A percentile compares a stretch with the other conserved stretches of the same genome.
Conservation (phyloP, 2,113 vertebrate genomes). For the Bagarius yarrelli region DNA sequence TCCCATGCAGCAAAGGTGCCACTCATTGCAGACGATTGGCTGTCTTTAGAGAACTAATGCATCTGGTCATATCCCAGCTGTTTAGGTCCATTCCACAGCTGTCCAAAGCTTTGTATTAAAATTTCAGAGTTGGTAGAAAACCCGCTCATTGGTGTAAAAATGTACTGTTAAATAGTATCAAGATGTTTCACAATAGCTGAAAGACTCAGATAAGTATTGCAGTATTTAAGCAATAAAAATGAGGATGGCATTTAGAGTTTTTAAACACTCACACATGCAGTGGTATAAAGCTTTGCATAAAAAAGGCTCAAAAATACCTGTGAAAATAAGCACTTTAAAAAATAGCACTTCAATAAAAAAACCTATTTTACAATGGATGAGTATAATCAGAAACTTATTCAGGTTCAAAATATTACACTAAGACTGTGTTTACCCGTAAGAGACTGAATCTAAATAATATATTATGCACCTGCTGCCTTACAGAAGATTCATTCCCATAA, state of each 20-base stretch:
- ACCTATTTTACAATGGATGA: conserved; percentile 38
- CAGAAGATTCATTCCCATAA: conserved; percentile 28
- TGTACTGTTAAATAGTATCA: neutral
- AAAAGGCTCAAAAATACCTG: conserved; percentile 3
- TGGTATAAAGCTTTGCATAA: neutral
- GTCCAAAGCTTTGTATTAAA: conserved; percentile 36
- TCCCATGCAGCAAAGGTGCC: conserved; percentile 38
- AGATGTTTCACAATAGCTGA: neutral
- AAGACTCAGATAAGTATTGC: neutral
- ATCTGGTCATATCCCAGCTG: conserved; percentile 40
- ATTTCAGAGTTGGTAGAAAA: conserved; percentile 1
- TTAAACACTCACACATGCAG: neutral
- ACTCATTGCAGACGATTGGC: conserved; percentile 33
- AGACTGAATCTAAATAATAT: conserved; percentile 46
- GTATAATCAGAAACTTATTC: conserved; percentile 30
- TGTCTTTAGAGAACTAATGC: conserved; percentile 31
- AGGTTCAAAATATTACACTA: conserved; percentile 35
- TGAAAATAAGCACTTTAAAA: conserved; percentile 42
- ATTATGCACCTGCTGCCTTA: conserved; percentile 45
- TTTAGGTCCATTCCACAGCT: conserved; percentile 25
- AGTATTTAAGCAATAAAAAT: neutral
- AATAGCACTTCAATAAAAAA: conserved; percentile 49
- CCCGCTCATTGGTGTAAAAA: neutral
- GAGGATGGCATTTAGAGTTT: neutral
- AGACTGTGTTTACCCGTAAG: conserved; percentile 51